Percentiles rank a stretch among this genome's conserved stretches.
These are phyloP conservation scores for Carabus problematicus DNA, from an alignment of 2,888 invertebrate genomes.

Conservation along the genomic window DNA sequence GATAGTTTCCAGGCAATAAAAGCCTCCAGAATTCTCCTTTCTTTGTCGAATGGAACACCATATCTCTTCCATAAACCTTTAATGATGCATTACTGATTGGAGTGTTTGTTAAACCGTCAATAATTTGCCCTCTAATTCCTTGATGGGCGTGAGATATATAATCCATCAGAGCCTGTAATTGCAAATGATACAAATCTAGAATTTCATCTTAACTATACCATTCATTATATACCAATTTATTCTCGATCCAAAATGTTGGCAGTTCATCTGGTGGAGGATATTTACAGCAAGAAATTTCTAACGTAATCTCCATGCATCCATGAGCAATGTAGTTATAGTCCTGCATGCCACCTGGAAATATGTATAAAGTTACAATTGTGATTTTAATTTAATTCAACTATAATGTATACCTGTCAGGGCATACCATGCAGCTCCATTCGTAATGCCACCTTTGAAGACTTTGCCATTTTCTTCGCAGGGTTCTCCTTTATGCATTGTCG, in stretches of 20 bases:
- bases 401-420: slow-evolving; percentile 60
- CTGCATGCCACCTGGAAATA: slow-evolving; percentile 66
- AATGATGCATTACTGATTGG: slow-evolving; percentile 62
- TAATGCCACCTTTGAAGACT: slow-evolving; percentile 66
- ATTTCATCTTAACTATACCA: background rate
- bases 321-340: slow-evolving; percentile 72
- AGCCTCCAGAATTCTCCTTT: slow-evolving; percentile 73
- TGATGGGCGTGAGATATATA: slow-evolving; percentile 64
- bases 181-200: background rate
- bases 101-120: slow-evolving; percentile 58
- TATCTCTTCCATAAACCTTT: slow-evolving; percentile 64
- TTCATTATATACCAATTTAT: slow-evolving; percentile 59
- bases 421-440: slow-evolving; percentile 73
- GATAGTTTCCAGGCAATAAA: slow-evolving; percentile 67
- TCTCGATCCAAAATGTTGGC: slow-evolving; percentile 65
- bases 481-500: slow-evolving; percentile 64
- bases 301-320: slow-evolving; percentile 71
- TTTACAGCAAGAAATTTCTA: slow-evolving; percentile 74
- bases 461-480: slow-evolving; percentile 55
- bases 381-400: slow-evolving; percentile 10
- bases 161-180: slow-evolving; percentile 61
- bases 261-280: slow-evolving; percentile 64
- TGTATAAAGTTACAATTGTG: slow-evolving; percentile 19
- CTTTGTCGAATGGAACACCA: slow-evolving; percentile 63
- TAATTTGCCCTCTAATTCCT: slow-evolving; percentile 67